Conservation (phyloP, 1,140 invertebrate species). For the Halyomorpha halys region DNA sequence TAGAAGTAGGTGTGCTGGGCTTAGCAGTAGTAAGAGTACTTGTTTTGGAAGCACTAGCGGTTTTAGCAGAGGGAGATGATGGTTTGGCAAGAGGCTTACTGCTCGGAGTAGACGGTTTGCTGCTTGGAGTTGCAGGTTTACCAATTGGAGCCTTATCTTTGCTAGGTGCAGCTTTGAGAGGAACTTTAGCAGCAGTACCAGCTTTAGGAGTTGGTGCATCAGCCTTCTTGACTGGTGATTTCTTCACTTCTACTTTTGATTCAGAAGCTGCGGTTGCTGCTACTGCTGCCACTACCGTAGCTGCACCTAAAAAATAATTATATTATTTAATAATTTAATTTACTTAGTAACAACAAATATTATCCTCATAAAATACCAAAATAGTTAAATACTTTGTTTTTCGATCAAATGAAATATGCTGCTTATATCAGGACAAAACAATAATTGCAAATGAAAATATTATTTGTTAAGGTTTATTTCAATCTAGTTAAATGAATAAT, state of each 20-base stretch:
- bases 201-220: conserved; percentile 19
- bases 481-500: no score
- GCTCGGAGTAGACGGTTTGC: conserved; percentile 3
- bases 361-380: no score
- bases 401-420: no score
- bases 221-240: conserved; percentile 21
- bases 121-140: background rate
- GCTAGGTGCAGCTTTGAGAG: conserved; percentile 7
- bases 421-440: no score
- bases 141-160: no score
- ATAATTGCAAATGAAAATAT: no score
- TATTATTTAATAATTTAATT: background rate
- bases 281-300: conserved; percentile 24
- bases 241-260: conserved; percentile 23
- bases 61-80: conserved; percentile 16
- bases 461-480: no score
- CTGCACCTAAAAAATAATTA: conserved; percentile 19
- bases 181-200: conserved; percentile 9
- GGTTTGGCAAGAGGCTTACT: background rate
- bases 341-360: no score
- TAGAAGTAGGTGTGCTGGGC: conserved; percentile 21
- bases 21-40: conserved; percentile 12
- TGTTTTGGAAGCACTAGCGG: conserved; percentile 13
- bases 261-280: conserved; percentile 24
- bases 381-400: no score